These are phyloP conservation scores for Lagodon rhomboides DNA, from an alignment of 2,797 vertebrate genomes.

Conservation along the genomic window DNA sequence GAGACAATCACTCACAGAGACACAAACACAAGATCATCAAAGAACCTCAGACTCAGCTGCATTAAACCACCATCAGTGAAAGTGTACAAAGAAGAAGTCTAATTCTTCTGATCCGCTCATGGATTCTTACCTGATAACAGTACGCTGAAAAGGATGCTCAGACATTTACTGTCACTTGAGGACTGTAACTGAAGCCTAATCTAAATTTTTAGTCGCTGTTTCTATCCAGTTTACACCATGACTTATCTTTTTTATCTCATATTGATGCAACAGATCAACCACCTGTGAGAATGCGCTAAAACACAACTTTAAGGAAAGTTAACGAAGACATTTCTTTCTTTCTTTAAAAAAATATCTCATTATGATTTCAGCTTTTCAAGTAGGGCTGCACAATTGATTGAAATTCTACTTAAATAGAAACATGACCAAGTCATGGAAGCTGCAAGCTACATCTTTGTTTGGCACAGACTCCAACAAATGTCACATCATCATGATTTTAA, in stretches of 20 bases:
- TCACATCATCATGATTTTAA: too few species aligned
- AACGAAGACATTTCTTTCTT: constrained; percentile 4
- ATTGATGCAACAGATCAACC: constrained; percentile 16
- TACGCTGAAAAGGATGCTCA: constrained; percentile 8
- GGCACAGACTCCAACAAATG: too few species aligned
- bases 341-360: neutral
- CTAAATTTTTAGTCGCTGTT: constrained; percentile 22
- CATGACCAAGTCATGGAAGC: too few species aligned
- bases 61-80: constrained; percentile 44
- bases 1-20: constrained; percentile 87
- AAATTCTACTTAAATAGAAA: too few species aligned
- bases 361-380: neutral
- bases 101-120: constrained; percentile 21
- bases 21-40: constrained; percentile 85
- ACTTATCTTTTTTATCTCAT: constrained; percentile 32
- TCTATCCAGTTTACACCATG: constrained; percentile 20
- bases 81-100: constrained; percentile 34
- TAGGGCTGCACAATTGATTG: too few species aligned
- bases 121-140: constrained; percentile 51
- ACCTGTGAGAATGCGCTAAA: constrained; percentile 35
- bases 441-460: too few species aligned
- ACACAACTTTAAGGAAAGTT: constrained; percentile 67
- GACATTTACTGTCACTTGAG: constrained; percentile 20
- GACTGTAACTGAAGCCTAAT: constrained; percentile 7
- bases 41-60: constrained; percentile 81